Conservation (phyloP, 2,113 vertebrate genomes). For the Murina feae region DNA sequence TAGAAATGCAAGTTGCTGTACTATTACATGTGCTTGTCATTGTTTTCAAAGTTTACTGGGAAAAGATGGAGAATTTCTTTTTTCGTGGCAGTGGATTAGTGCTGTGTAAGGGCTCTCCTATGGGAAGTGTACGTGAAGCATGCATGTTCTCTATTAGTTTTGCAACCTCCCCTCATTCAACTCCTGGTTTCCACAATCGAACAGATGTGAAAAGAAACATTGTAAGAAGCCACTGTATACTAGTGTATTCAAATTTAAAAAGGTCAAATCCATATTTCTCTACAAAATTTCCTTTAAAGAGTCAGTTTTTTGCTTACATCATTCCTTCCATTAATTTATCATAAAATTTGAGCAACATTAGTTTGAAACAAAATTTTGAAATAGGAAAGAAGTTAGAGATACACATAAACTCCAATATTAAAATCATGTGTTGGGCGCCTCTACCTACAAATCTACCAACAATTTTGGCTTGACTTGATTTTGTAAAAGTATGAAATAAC, state of each 20-base stretch:
- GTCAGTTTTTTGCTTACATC: not conserved
- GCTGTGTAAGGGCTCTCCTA: not conserved
- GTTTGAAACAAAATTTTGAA: conserved; percentile 4
- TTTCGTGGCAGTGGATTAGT: not conserved
- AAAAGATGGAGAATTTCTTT: conserved; percentile 3
- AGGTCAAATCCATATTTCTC: not conserved
- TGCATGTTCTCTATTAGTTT: not conserved
- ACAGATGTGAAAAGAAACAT: not conserved
- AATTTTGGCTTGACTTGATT: not conserved
- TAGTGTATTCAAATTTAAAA: not conserved
- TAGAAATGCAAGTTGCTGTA: conserved; percentile 19
- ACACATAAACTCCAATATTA: not conserved
- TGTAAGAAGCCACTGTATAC: not conserved
- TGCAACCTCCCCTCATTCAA: not conserved
- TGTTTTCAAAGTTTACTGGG: conserved; percentile 51
- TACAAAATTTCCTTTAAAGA: not conserved
- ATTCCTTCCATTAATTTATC: not conserved
- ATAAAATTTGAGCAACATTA: not conserved
- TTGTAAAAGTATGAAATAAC: not conserved
- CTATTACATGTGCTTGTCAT: not conserved
- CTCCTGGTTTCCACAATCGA: not conserved
- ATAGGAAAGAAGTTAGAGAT: not conserved
- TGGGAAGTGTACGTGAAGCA: not conserved
- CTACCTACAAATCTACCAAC: not conserved
- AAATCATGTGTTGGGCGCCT: not conserved